These are phyloP conservation scores for Melinaea marsaeus DNA, from an alignment of 2,888 invertebrate genomes.

Conservation along the genomic window DNA sequence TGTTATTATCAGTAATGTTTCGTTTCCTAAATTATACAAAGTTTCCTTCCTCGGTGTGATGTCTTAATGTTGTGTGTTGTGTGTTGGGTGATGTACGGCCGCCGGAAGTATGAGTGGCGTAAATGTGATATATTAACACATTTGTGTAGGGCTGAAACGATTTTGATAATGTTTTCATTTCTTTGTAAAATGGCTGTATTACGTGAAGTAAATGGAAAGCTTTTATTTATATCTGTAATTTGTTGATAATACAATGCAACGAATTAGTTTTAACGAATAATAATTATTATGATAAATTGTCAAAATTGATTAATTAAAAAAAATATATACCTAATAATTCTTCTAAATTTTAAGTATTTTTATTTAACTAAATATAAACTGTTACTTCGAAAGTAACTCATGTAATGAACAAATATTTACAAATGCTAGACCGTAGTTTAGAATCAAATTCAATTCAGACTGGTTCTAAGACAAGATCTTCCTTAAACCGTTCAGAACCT, in stretches of 20 bases:
- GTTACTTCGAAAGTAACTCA: constrained; percentile 7
- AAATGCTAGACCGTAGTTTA: constrained; percentile 29
- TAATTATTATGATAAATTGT: no score
- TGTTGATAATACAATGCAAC: no score
- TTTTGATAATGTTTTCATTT: neutral
- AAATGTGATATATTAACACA: constrained; percentile 36
- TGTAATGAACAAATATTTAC: constrained; percentile 31
- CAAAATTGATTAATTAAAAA: no score
- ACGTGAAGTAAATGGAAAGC: no score
- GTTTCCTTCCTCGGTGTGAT: constrained; percentile 58
- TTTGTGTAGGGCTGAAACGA: constrained; percentile 14
- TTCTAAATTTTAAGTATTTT: no score
- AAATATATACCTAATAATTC: no score
- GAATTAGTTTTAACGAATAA: no score
- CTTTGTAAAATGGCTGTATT: neutral
- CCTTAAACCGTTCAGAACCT: constrained; percentile 61
- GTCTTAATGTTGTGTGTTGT: constrained; percentile 63
- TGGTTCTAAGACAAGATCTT: constrained; percentile 64
- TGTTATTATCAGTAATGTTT: constrained; percentile 41
- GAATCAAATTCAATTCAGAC: constrained; percentile 50
- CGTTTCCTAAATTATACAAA: constrained; percentile 56
- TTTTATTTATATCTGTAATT: no score
- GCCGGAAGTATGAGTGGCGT: constrained; percentile 57
- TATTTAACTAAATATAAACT: no score
- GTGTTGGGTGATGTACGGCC: constrained; percentile 66